Evolutionary conservation across 2,888 invertebrate species (phyloP).

Genomic region (Epinotia ramella): DNA sequence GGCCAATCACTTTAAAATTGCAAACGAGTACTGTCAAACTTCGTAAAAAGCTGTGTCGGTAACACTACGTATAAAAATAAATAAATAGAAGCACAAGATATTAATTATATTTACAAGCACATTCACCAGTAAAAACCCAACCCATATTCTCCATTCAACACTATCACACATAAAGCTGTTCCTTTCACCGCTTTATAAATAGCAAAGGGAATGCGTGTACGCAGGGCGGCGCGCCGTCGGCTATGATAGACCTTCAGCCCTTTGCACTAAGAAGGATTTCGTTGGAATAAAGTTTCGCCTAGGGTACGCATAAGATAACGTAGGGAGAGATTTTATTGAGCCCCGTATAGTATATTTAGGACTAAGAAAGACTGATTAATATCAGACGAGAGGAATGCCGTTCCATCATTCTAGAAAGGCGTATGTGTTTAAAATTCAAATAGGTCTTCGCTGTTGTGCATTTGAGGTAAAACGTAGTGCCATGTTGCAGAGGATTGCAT

Average conservation of each 20-base stretch:
- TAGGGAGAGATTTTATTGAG: constrained; percentile 66
- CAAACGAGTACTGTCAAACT: too few relatives aligned
- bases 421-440: constrained; percentile 3
- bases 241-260: background rate
- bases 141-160: constrained; percentile 69
- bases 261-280: constrained; percentile 13
- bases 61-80: background rate
- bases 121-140: constrained; percentile 38
- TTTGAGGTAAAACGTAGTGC: background rate
- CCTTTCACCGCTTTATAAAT: constrained; percentile 75
- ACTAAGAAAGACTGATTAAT: constrained; percentile 64
- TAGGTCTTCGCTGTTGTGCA: background rate
- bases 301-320: constrained; percentile 54
- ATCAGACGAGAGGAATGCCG: constrained; percentile 52
- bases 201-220: constrained; percentile 69
- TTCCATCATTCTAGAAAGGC: background rate
- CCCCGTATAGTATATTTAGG: constrained; percentile 61
- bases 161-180: constrained; percentile 67
- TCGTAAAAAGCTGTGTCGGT: background rate
- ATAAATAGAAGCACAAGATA: constrained; percentile 1
- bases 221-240: constrained; percentile 47
- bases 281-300: background rate
- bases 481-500: constrained; percentile 25
- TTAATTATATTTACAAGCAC: constrained; percentile 1
- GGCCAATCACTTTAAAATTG: too few relatives aligned